Conservation (phyloP, 2,797 vertebrate species). For the Australoheros facetus region DNA sequence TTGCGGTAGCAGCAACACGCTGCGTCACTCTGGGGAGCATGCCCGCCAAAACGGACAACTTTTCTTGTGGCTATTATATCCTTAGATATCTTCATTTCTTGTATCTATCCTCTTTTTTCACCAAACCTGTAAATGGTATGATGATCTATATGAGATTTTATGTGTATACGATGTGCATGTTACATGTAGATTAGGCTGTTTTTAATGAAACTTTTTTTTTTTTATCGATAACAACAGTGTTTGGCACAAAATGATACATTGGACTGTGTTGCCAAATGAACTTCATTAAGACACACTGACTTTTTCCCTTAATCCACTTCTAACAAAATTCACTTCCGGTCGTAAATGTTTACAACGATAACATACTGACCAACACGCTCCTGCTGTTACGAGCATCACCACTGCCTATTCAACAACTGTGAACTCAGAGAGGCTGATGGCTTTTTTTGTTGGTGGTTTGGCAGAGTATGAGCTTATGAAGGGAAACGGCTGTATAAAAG, state of each 20-base stretch:
- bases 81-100: constrained; percentile 65
- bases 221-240: constrained; percentile 26
- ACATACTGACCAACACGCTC: constrained; percentile 72
- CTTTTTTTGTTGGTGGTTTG: constrained; percentile 15
- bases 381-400: constrained; percentile 58
- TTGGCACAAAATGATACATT: constrained; percentile 65
- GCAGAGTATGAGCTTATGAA: constrained; percentile 11
- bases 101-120: constrained; percentile 71
- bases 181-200: constrained; percentile 78
- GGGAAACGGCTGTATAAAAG: constrained; percentile 42
- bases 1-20: constrained; percentile 36
- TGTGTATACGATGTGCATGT: constrained; percentile 81
- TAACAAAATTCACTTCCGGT: constrained; percentile 76
- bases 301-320: constrained; percentile 50
- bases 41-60: constrained; percentile 62
- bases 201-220: constrained; percentile 66
- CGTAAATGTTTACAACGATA: constrained; percentile 79
- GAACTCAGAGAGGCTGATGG: constrained; percentile 27
- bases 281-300: constrained; percentile 51
- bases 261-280: constrained; percentile 62
- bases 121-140: constrained; percentile 72
- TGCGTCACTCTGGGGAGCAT: constrained; percentile 61
- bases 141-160: constrained; percentile 75
- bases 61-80: constrained; percentile 50
- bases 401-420: constrained; percentile 71